These are phyloP conservation scores for Zaprionus taronus DNA, from an alignment of 1,140 invertebrate species.

Conservation along the genomic window DNA sequence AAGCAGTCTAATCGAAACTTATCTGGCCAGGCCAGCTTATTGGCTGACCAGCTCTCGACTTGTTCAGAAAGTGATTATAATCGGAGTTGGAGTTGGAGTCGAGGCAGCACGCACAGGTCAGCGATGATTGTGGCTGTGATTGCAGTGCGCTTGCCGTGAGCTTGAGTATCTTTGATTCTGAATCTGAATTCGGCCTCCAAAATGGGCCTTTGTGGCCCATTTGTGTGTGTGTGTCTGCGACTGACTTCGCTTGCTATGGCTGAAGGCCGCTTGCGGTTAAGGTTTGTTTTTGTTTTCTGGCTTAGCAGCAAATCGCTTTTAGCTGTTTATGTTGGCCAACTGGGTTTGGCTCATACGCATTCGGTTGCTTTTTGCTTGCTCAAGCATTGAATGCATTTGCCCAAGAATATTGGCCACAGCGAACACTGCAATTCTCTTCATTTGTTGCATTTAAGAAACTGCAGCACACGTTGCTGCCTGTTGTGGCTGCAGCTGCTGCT, in stretches of 20 bases:
- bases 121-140: background rate
- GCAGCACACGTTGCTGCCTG: background rate
- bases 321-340: constrained; percentile 25
- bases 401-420: constrained; percentile 37
- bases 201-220: background rate
- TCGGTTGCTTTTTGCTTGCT: constrained; percentile 23
- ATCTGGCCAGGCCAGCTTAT: background rate
- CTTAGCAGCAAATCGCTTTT: constrained; percentile 13
- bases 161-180: background rate
- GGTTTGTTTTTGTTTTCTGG: constrained; percentile 4
- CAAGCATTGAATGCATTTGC: constrained; percentile 21
- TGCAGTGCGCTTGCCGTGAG: background rate
- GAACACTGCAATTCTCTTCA: constrained; percentile 25
- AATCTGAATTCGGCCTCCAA: background rate
- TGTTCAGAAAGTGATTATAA: background rate
- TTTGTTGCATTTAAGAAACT: constrained; percentile 41
- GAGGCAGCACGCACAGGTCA: background rate
- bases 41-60: background rate
- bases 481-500: background rate
- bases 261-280: constrained; percentile 4
- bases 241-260: background rate
- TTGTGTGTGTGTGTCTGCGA: constrained; percentile 1
- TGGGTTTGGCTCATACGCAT: constrained; percentile 1
- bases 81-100: background rate
- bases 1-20: background rate